Conservation (phyloP, 2,888 invertebrate species). For the Nephrotoma appendiculata region DNA sequence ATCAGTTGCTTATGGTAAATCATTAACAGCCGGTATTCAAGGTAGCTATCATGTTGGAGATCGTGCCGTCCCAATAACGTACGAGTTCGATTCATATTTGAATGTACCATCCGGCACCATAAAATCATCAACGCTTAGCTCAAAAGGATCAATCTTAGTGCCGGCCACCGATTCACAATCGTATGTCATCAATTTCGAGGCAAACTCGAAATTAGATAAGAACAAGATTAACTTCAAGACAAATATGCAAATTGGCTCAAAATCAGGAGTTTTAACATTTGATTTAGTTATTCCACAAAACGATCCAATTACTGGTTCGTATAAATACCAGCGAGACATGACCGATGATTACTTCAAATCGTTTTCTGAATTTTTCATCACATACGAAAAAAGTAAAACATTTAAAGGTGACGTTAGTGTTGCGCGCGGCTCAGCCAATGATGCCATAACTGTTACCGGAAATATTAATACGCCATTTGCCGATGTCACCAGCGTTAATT, state of each 20-base stretch:
- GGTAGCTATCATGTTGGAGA: constrained; percentile 31
- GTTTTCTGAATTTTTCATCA: not conserved
- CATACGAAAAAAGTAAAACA: not conserved
- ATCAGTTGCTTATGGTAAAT: constrained; percentile 33
- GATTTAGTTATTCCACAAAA: not conserved
- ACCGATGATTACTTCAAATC: not conserved
- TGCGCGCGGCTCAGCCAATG: not conserved
- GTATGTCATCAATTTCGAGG: constrained; percentile 17
- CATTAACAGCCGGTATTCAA: constrained; percentile 28
- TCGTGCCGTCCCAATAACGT: constrained; percentile 31
- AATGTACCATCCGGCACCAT: constrained; percentile 42
- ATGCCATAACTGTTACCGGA: not conserved
- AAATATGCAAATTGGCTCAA: constrained; percentile 8
- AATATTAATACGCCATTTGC: not conserved
- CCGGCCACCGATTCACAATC: constrained; percentile 19
- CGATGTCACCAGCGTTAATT: not conserved
- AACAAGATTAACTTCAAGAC: not conserved
- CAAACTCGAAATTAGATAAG: constrained; percentile 13
- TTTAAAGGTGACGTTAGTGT: not conserved
- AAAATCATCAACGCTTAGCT: constrained; percentile 38
- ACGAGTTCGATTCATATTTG: constrained; percentile 35
- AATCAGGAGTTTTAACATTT: constrained; percentile 16
- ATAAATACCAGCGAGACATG: not conserved
- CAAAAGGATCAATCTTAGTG: constrained; percentile 24
- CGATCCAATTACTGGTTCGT: not conserved